Percentiles rank a stretch among this genome's conserved stretches.
phyloP scores from a whole-genome alignment of 1,140 invertebrate genomes.

The Drosophila tristis region DNA sequence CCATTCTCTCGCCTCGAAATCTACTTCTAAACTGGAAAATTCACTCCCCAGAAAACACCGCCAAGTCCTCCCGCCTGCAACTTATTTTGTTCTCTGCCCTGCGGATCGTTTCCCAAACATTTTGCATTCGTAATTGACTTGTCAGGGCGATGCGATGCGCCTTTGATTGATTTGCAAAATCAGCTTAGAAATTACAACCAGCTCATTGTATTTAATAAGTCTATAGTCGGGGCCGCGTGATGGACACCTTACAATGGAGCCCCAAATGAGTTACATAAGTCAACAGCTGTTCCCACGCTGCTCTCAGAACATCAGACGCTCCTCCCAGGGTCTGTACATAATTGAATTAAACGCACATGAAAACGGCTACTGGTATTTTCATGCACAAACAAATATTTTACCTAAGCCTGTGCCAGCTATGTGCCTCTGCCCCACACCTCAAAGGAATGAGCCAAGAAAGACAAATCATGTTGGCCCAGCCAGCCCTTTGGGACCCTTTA shows the following conservation, averaged over 20 bases:
- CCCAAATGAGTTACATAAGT: slow-evolving; percentile 58
- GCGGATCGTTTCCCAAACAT: slow-evolving; percentile 11
- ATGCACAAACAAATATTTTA: slow-evolving; percentile 78
- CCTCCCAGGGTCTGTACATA: slow-evolving; percentile 39
- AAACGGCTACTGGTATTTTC: slow-evolving; percentile 81
- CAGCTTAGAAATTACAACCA: slow-evolving; percentile 73
- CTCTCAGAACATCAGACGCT: slow-evolving; percentile 61
- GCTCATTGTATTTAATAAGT: slow-evolving; percentile 70
- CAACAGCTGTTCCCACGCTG: slow-evolving; percentile 65
- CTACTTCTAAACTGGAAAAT: too few relatives aligned
- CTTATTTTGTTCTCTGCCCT: not conserved
- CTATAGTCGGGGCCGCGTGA: slow-evolving; percentile 27
- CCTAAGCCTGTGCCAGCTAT: slow-evolving; percentile 44
- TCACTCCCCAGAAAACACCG: not conserved
- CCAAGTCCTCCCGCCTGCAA: not conserved
- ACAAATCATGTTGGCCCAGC: slow-evolving; percentile 56
- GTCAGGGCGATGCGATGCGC: not conserved
- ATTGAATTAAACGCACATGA: slow-evolving; percentile 50
- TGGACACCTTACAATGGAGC: slow-evolving; percentile 36
- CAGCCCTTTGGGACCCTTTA: not conserved
- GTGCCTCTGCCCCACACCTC: slow-evolving; percentile 8
- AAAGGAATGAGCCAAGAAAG: slow-evolving; percentile 24
- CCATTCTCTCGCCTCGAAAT: too few relatives aligned
- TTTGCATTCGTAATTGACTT: slow-evolving; percentile 69
- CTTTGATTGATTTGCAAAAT: slow-evolving; percentile 74